Percentiles rank a stretch among this genome's conserved stretches.
Conservation (phyloP, 1,140 invertebrate species). For the Alviniconcha marisindica region DNA sequence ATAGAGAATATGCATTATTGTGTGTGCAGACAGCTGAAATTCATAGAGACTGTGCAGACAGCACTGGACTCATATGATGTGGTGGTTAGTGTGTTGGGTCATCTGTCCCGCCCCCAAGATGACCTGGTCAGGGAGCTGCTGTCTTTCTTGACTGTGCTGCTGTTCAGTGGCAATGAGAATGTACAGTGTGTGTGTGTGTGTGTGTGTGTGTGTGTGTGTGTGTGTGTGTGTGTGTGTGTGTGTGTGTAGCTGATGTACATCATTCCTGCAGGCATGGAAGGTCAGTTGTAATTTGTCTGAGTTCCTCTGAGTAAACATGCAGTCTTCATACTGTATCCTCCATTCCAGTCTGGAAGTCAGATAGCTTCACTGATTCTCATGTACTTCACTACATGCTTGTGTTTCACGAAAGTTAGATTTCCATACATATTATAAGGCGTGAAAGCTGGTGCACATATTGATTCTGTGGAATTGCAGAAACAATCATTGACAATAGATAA, state of each 20-base stretch:
- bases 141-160: conserved; percentile 57
- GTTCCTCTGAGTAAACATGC: no score
- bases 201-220: background rate
- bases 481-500: no score
- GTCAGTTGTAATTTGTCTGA: no score
- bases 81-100: conserved; percentile 53
- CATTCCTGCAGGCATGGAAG: no score
- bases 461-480: no score
- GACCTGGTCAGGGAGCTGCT: conserved; percentile 62
- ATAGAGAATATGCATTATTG: background rate
- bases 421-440: no score
- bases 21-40: conserved; percentile 37
- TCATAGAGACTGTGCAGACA: conserved; percentile 56
- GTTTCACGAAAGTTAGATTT: no score
- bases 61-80: conserved; percentile 54
- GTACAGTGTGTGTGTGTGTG: conserved; percentile 51
- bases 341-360: no score
- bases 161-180: conserved; percentile 63
- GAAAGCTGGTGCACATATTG: no score
- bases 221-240: background rate
- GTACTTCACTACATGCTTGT: no score
- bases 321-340: no score
- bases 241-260: background rate
- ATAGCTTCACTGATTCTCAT: no score
- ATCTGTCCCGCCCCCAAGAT: conserved; percentile 59